phyloP scores from a whole-genome alignment of 2,888 invertebrate genomes.

The Amphipyra tragopoginis region DNA sequence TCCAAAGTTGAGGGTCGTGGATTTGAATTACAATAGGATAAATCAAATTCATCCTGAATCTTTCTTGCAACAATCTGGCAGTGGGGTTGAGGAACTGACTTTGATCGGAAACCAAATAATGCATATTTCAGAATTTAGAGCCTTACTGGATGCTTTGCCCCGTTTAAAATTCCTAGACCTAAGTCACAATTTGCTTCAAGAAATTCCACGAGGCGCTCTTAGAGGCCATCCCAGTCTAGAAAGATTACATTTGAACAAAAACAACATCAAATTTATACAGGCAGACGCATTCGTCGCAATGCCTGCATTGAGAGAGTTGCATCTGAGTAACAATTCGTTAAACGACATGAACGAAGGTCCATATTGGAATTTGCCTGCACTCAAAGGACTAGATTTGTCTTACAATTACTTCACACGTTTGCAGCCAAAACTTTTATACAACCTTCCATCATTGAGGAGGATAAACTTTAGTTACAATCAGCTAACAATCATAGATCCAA shows the following conservation, averaged over 20 bases:
- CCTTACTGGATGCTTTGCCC: constrained; percentile 94
- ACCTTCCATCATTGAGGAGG: constrained; percentile 93
- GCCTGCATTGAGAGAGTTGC: constrained; percentile 95
- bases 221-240: constrained; percentile 95
- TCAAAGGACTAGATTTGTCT: constrained; percentile 95
- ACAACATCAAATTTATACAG: constrained; percentile 93
- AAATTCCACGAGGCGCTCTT: constrained; percentile 94
- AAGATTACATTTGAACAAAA: constrained; percentile 94
- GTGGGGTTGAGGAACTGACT: constrained; percentile 94
- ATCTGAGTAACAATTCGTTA: constrained; percentile 95
- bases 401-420: constrained; percentile 93
- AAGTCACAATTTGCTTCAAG: constrained; percentile 93
- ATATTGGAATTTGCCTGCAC: constrained; percentile 95
- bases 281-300: constrained; percentile 95
- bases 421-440: constrained; percentile 93
- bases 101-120: constrained; percentile 94
- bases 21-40: constrained; percentile 94
- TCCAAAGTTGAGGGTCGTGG: constrained; percentile 92
- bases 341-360: constrained; percentile 93
- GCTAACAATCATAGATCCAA: constrained; percentile 92
- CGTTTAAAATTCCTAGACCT: constrained; percentile 94
- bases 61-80: constrained; percentile 93
- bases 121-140: constrained; percentile 93
- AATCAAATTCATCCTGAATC: constrained; percentile 95
- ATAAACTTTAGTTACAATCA: constrained; percentile 94